Evolutionary conservation across 2,888 invertebrate genomes (phyloP).

Genomic region (Ganaspis brasiliensis): DNA sequence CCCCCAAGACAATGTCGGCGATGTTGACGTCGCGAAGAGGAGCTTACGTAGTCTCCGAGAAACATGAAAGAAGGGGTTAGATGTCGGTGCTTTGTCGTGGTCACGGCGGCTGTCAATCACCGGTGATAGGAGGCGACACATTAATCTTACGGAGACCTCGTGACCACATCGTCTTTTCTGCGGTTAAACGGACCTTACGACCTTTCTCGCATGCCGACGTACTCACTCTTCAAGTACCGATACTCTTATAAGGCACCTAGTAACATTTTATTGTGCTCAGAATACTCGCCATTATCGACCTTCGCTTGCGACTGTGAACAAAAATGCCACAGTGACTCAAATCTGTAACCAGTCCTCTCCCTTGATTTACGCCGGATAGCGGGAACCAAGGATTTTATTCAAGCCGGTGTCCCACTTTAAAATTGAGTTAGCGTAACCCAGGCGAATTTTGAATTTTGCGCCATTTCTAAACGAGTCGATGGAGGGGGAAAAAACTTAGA

Average conservation of each 20-base stretch:
- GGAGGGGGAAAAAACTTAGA: no score
- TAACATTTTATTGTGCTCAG: constrained; percentile 22
- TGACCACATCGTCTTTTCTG: constrained; percentile 71
- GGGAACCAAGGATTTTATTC: no score
- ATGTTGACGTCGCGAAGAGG: constrained; percentile 56
- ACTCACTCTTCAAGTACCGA: constrained; percentile 23
- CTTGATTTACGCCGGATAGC: no score
- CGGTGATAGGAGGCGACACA: constrained; percentile 79
- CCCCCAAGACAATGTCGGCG: constrained; percentile 47
- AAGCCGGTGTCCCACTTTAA: no score
- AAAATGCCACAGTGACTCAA: not conserved
- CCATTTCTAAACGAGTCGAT: no score
- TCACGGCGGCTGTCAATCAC: constrained; percentile 79
- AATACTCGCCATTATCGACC: constrained; percentile 5
- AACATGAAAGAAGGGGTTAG: constrained; percentile 61
- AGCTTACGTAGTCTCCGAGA: constrained; percentile 53
- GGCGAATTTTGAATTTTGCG: no score
- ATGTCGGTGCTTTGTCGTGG: constrained; percentile 80
- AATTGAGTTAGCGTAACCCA: no score
- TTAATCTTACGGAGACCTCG: constrained; percentile 74
- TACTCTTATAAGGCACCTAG: constrained; percentile 28
- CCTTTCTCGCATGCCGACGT: constrained; percentile 56
- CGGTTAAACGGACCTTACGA: constrained; percentile 71
- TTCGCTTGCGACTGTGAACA: not conserved
- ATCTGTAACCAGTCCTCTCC: constrained; percentile 3